Conservation (phyloP, 2,888 invertebrate genomes). For the Diadromus collaris region DNA sequence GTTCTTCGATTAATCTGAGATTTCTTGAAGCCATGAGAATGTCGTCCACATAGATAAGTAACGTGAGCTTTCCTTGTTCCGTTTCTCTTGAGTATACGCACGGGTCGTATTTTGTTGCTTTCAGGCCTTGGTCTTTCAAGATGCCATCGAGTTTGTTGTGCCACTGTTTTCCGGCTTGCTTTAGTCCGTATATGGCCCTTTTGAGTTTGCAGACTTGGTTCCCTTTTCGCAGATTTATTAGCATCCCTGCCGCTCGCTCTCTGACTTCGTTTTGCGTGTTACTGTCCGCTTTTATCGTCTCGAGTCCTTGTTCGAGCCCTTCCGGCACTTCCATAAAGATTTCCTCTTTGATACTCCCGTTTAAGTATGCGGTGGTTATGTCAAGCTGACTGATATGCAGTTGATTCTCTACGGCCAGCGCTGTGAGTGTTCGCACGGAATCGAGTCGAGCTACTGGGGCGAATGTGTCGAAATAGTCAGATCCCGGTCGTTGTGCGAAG, state of each 20-base stretch:
- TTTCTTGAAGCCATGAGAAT: slow-evolving; percentile 41
- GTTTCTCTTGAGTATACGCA: slow-evolving; percentile 37
- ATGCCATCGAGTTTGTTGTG: slow-evolving; percentile 33
- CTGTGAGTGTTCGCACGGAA: slow-evolving; percentile 1
- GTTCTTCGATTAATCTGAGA: background rate
- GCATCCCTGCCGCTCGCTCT: background rate
- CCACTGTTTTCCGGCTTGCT: slow-evolving; percentile 62
- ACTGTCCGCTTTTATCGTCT: background rate
- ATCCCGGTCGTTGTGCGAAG: slow-evolving; percentile 25
- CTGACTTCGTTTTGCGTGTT: background rate
- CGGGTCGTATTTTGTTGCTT: slow-evolving; percentile 43
- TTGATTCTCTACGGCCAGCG: background rate
- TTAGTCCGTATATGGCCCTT: slow-evolving; percentile 62
- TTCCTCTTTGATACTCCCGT: slow-evolving; percentile 11
- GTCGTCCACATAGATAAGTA: slow-evolving; percentile 48
- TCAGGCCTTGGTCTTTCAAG: slow-evolving; percentile 26
- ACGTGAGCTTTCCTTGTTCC: slow-evolving; percentile 20
- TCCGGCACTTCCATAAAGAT: slow-evolving; percentile 24
- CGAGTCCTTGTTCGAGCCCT: slow-evolving; percentile 7
- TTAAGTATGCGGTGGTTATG: slow-evolving; percentile 27
- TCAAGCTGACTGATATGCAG: slow-evolving; percentile 9
- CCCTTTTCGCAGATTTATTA: background rate
- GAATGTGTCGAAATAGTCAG: slow-evolving; percentile 11
- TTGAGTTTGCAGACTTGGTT: slow-evolving; percentile 56
- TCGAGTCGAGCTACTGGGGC: background rate